Evolutionary conservation across 2,888 invertebrate genomes (phyloP), one percentile per base, ranked within the genome.

Genomic region (Meta bourneti): DNA sequence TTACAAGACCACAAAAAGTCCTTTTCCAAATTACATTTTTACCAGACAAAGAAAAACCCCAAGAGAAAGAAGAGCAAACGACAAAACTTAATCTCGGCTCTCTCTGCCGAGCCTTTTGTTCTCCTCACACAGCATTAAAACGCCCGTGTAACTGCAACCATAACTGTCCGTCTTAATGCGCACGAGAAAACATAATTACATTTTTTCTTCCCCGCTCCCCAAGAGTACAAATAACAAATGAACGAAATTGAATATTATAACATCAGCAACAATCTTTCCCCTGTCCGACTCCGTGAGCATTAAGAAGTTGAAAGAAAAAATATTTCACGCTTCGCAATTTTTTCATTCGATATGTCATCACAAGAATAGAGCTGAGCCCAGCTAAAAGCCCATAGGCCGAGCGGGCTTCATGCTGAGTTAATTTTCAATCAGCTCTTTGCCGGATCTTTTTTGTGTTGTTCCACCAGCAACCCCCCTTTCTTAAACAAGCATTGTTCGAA

Each of bases 291-390:
- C 79, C 19, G 49, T 81, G 83, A 87, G 91, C 91, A 91, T 87
- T 88, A 87, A 81, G 54, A 34, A 52, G 49, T 16, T 61, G 61
- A 83, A 80, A 80, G 74, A 85, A 75, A 86, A 84, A 91, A 87
- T 78, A 88, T 83, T 91, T 91, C 91, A 91, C 91, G 91, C 87
- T 87, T 77, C 52, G 82, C 83, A 74, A 61, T 87, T 91, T 91
- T 91, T 91, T 91, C 91, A 91, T 91, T 91, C 71, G 91, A 91
- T 91, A 87, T 87, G 91, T 91, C 91, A 91, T 87, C 91, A 49
- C 54, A 82, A 83, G 83, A 91, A 88, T 91, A 48, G 54, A 51
- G 71, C 71, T 34, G 52, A 20, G 83, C 9, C 52, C 54, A 69
- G 77, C 87, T 91, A 87, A 91, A 91, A 91, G 91, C 91, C 87